Evolutionary conservation across 2,797 vertebrate genomes (phyloP).

Genomic region (Neosilurus hyrtlii): DNA sequence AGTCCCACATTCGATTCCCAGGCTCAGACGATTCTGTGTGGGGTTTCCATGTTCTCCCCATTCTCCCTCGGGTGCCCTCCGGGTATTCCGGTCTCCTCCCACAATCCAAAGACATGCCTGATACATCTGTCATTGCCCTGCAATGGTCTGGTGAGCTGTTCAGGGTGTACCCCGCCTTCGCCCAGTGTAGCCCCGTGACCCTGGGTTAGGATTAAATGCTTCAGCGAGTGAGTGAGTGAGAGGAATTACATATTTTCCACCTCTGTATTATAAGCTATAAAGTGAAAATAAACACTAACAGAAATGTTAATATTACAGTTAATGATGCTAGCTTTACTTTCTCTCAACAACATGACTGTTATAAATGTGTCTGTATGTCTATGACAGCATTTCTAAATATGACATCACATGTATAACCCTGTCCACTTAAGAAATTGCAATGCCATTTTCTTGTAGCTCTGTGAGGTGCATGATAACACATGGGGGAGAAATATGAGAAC

Average conservation of each 20-base stretch:
- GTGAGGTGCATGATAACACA: not conserved
- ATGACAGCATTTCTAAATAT: not conserved
- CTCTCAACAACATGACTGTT: not conserved
- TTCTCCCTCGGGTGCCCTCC: too few species aligned
- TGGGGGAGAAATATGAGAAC: not conserved
- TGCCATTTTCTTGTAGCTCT: not conserved
- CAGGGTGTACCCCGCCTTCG: too few species aligned
- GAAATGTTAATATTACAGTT: not conserved
- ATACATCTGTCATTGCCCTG: too few species aligned
- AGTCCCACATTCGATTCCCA: too few species aligned
- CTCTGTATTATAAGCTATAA: not conserved
- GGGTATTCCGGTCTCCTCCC: too few species aligned
- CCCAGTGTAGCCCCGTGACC: too few species aligned
- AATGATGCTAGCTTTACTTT: not conserved
- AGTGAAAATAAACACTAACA: not conserved
- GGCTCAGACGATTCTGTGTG: too few species aligned
- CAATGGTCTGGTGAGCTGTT: too few species aligned
- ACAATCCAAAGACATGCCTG: too few species aligned
- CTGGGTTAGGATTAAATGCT: too few species aligned
- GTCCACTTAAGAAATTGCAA: not conserved
- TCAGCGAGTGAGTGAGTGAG: not conserved
- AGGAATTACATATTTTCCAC: not conserved
- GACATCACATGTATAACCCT: not conserved
- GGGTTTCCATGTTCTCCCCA: too few species aligned
- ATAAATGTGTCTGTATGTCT: not conserved